A percentile compares a stretch with the other conserved stretches of the same genome.
These are phyloP conservation scores for Scyliorhinus canicula DNA, from an alignment of 2,797 vertebrate species.

Conservation along the genomic window DNA sequence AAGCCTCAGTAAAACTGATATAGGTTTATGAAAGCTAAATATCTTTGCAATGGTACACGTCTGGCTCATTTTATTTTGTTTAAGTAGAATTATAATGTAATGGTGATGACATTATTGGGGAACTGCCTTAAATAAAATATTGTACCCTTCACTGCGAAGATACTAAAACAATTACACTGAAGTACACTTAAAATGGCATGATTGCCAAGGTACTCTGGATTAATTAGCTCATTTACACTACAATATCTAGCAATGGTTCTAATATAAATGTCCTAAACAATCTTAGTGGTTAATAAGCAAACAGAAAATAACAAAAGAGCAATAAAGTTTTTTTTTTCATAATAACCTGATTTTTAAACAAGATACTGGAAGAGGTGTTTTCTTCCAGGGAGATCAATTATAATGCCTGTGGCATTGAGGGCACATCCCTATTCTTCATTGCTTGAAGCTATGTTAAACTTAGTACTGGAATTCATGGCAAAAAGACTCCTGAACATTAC, in stretches of 20 bases:
- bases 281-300: background rate
- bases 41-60: background rate
- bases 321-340: background rate
- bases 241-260: background rate
- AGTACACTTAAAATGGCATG: background rate
- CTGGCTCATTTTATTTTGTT: conserved; percentile 11
- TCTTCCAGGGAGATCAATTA: background rate
- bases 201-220: background rate
- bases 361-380: background rate
- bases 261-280: background rate
- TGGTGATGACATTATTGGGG: background rate
- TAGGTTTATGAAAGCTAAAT: conserved; percentile 1
- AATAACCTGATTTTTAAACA: conserved; percentile 25
- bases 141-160: background rate
- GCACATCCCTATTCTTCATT: background rate
- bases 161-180: background rate
- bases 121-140: background rate
- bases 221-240: background rate
- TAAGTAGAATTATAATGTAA: background rate
- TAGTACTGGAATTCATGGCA: background rate
- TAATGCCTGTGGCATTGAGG: background rate
- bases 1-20: conserved; percentile 25
- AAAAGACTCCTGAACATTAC: too few relatives aligned
- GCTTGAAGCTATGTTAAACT: background rate
- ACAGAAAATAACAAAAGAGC: background rate